These are phyloP conservation scores for Drosophila trichaetosa DNA, from an alignment of 2,888 invertebrate species.

Conservation along the genomic window DNA sequence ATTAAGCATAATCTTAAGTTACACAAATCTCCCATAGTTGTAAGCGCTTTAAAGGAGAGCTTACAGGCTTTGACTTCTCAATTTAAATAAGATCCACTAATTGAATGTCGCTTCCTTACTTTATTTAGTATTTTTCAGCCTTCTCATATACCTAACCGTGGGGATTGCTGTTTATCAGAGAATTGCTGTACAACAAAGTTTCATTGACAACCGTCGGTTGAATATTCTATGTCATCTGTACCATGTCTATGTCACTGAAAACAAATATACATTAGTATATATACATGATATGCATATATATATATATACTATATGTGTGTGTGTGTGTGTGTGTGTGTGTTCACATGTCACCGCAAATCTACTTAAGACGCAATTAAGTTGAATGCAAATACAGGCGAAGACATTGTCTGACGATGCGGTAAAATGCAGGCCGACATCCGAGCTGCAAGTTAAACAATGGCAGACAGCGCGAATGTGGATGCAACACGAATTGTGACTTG, in stretches of 20 bases:
- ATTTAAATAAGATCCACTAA: conserved; percentile 9
- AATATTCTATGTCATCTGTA: conserved; percentile 10
- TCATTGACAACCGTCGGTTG: not conserved
- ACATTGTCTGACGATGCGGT: conserved; percentile 38
- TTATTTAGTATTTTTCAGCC: not conserved
- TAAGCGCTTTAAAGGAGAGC: not conserved
- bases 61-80: not conserved
- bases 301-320: not conserved
- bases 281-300: conserved; percentile 8
- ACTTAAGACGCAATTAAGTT: conserved; percentile 82
- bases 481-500: conserved; percentile 3
- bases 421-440: conserved; percentile 45
- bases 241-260: not conserved
- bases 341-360: conserved; percentile 73
- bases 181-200: conserved; percentile 26
- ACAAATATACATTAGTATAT: conserved; percentile 4
- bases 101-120: conserved; percentile 6
- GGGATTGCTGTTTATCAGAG: conserved; percentile 15
- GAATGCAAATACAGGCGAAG: conserved; percentile 72
- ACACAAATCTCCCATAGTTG: not conserved
- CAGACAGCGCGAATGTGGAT: conserved; percentile 36
- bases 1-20: not conserved
- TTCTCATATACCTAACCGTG: conserved; percentile 1
- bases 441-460: conserved; percentile 65
- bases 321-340: conserved; percentile 19